Percentiles rank a stretch among this genome's conserved stretches.
Evolutionary conservation across 2,113 vertebrate species (phyloP).

Genomic region (Hemibagrus wyckioides): DNA sequence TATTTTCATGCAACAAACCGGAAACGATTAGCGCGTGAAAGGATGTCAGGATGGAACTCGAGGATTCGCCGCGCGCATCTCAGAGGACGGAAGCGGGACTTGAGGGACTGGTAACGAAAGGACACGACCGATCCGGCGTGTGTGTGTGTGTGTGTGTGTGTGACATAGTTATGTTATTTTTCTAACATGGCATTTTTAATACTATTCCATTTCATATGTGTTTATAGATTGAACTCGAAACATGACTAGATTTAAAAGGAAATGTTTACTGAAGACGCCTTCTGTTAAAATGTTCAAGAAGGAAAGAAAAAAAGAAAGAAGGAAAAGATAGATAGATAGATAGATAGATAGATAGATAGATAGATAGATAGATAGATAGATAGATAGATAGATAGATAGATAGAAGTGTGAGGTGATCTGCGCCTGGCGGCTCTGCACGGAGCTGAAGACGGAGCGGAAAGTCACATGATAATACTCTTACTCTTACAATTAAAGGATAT

Average conservation of each 20-base stretch:
- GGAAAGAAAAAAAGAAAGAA: no score
- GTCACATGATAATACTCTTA: constrained; percentile 64
- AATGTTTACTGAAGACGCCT: constrained; percentile 38
- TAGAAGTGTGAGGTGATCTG: constrained; percentile 39
- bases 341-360: no score
- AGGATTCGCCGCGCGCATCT: neutral
- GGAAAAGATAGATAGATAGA: no score
- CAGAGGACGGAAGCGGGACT: neutral
- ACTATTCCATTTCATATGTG: no score
- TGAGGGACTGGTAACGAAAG: neutral
- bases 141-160: neutral
- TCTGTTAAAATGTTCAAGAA: no score
- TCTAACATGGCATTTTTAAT: neutral
- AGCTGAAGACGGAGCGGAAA: neutral
- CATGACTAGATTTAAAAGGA: constrained; percentile 52
- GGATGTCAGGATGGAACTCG: neutral
- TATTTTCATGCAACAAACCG: neutral
- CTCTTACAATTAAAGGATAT: constrained; percentile 84
- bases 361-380: no score
- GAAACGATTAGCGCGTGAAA: neutral
- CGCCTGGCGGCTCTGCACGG: constrained; percentile 9
- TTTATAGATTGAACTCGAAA: no score
- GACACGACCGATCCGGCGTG: neutral
- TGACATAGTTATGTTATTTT: neutral
- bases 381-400: no score